Base-by-base conservation (phyloP, 1,140 invertebrate species). In the Fopius arisanus region DNA sequence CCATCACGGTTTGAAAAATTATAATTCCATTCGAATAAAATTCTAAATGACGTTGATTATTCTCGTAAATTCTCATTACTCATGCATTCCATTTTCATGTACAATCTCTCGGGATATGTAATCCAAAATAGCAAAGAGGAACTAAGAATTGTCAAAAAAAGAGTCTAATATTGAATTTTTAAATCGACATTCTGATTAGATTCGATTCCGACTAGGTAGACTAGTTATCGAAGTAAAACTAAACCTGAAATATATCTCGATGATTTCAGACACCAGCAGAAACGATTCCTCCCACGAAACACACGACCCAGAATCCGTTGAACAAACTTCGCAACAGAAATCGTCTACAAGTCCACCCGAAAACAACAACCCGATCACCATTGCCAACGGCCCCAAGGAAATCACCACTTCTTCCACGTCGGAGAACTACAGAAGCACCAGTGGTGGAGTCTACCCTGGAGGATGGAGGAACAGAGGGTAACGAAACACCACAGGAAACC, bases 311-410 rank as follows among this genome's bases (percentile, higher is more conserved):
- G 14, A 89, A 86, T 71, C 87, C 88, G 0, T 59, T 89, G 43
- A 87, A 87, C 41, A 87, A 87, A 67, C 75, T 89, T 9, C 81
- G 87, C n/a, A 87, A 84, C 19, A 82, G 85, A 9, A 86, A 85
- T 51, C 77, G 84, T 33, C 65, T 88, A 4, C 87, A 84, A 59
- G 81, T 85, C 1, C 85, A 84, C 33, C 82, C 81, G 73, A 90
- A 86, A 78, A 83, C 79, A 26, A 89, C 81, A 71, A 81, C 86
- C 12, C 84, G 83, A 10, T 66, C 82, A 0, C 81, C 84, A 3
- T 63, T 84, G 2, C 54, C 81, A 0, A 29, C 73, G 0, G 70
- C 81, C 0, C 78, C 81, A 3, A 79, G 86, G 68, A 80, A 86
- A 72, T 88, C 85, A 0, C 85, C 83, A 0, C 59, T 87, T n/a